Conservation (phyloP, 2,113 vertebrate genomes). For the Microcebus jonahi region DNA sequence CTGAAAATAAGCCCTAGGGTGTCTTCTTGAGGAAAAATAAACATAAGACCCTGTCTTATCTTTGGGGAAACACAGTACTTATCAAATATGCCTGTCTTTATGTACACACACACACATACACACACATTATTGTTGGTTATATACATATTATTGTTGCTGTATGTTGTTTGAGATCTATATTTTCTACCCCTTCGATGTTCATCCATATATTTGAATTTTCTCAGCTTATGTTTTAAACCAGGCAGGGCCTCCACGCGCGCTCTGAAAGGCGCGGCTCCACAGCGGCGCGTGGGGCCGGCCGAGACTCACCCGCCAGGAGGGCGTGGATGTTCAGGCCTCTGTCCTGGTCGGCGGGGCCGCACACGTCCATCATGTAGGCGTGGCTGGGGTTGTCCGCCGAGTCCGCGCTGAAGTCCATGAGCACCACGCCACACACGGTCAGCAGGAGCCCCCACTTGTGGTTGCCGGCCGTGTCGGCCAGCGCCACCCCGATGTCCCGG, state of each 20-base stretch:
- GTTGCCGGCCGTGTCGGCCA: slow-evolving; percentile 90
- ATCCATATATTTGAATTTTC: neutral
- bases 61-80: neutral
- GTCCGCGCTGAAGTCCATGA: slow-evolving; percentile 99
- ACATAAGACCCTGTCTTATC: too few species aligned
- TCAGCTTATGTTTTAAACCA: neutral
- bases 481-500: slow-evolving; percentile 90
- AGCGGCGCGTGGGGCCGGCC: too few species aligned
- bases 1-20: too few species aligned
- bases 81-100: neutral
- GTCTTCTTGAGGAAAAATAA: too few species aligned
- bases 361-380: slow-evolving; percentile 99
- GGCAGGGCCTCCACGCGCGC: accelerated
- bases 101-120: accelerated
- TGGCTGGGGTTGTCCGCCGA: slow-evolving; percentile 98
- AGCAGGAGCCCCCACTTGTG: slow-evolving; percentile 97
- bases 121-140: neutral
- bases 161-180: accelerated
- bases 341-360: slow-evolving; percentile 95
- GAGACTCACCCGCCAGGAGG: slow-evolving; percentile 91
- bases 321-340: slow-evolving; percentile 97
- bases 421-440: slow-evolving; percentile 95
- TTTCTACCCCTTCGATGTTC: neutral
- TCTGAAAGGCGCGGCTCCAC: too few species aligned
- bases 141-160: accelerated